These are phyloP conservation scores for Echiichthys vipera DNA, from an alignment of 2,797 vertebrate genomes.

Conservation along the genomic window DNA sequence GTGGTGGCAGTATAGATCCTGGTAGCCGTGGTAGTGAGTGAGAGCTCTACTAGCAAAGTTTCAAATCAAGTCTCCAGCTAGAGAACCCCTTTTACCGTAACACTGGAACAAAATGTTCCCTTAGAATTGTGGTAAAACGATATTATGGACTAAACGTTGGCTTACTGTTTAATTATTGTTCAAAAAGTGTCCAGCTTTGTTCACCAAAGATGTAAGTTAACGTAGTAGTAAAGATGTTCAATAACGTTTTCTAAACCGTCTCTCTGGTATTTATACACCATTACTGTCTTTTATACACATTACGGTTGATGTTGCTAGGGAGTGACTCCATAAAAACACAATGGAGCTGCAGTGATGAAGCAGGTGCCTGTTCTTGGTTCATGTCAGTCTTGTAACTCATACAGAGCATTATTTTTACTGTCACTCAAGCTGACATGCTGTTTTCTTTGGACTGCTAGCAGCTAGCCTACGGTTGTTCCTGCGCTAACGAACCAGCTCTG, in stretches of 20 bases:
- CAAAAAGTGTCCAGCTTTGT: fast-evolving
- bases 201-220: background rate
- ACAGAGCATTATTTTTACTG: background rate
- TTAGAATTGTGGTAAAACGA: background rate
- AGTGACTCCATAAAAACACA: constrained; percentile 52
- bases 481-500: background rate
- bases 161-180: no score
- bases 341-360: constrained; percentile 39
- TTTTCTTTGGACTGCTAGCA: background rate
- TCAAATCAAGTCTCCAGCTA: background rate
- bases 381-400: background rate
- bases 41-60: background rate
- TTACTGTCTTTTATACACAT: constrained; percentile 11
- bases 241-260: no score
- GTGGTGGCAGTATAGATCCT: background rate
- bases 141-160: background rate
- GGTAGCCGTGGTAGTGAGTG: background rate
- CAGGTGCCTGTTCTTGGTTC: constrained; percentile 6
- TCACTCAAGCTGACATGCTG: background rate
- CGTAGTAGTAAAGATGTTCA: no score
- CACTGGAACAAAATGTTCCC: background rate
- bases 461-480: constrained; percentile 10
- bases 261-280: no score
- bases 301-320: constrained; percentile 56
- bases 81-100: constrained; percentile 55